phyloP scores from a whole-genome alignment of 1,140 invertebrate species.

The Scylla paramamosain region DNA sequence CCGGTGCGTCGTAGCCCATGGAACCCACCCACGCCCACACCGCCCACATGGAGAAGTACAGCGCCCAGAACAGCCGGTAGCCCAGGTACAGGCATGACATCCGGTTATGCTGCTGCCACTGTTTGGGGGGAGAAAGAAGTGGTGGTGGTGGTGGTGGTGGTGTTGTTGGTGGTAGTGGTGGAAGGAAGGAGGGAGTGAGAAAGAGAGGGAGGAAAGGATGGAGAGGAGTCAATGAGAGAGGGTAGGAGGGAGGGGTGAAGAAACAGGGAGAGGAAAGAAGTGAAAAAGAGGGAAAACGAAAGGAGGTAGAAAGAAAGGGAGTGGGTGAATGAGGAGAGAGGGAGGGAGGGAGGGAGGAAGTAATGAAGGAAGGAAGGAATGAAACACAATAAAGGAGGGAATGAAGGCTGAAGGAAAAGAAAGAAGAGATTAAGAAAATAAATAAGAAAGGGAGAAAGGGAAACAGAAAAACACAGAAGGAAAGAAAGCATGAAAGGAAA shows the following conservation, averaged over 20 bases:
- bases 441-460: too few relatives aligned
- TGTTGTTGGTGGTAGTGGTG: not conserved
- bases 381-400: not conserved
- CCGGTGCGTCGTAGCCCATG: conserved; percentile 68
- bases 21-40: conserved; percentile 74
- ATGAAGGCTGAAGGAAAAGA: too few relatives aligned
- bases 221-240: not conserved
- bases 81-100: conserved; percentile 76
- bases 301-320: too few relatives aligned
- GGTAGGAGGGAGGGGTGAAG: not conserved
- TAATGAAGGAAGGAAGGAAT: not conserved
- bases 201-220: not conserved
- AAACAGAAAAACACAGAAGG: too few relatives aligned
- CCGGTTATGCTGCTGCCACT: conserved; percentile 75
- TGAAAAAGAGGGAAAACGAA: too few relatives aligned
- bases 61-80: conserved; percentile 75
- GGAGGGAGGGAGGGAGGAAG: too few relatives aligned
- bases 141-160: not conserved
- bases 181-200: not conserved
- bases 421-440: too few relatives aligned
- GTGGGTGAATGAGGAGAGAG: too few relatives aligned
- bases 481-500: too few relatives aligned
- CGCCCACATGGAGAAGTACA: conserved; percentile 76
- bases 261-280: too few relatives aligned
- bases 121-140: not conserved